Evolutionary conservation across 2,113 vertebrate species (phyloP).

Genomic region (Callionymus lyra): DNA sequence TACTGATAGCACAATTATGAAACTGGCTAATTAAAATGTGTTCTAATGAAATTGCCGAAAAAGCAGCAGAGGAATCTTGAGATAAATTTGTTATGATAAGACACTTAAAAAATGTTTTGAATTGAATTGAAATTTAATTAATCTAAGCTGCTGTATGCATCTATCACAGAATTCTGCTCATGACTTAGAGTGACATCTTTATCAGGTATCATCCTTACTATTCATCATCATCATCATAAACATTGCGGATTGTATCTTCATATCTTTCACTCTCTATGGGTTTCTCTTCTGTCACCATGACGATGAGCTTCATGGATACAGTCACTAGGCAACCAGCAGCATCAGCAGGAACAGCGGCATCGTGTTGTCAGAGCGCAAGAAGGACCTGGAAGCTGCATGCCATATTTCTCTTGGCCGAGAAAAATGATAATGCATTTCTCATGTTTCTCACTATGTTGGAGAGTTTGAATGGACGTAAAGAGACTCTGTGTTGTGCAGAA

Average conservation of each 20-base stretch:
- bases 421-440: slow-evolving; percentile 29
- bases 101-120: too few relatives aligned
- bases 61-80: too few relatives aligned
- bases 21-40: too few relatives aligned
- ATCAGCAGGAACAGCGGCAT: slow-evolving; percentile 45
- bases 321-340: slow-evolving; percentile 63
- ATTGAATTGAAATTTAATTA: too few relatives aligned
- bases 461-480: slow-evolving; percentile 13
- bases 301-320: slow-evolving; percentile 52
- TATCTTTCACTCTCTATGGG: slow-evolving; percentile 35
- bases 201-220: background rate
- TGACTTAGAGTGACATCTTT: slow-evolving; percentile 5
- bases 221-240: slow-evolving; percentile 2
- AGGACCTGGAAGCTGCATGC: slow-evolving; percentile 15
- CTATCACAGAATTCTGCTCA: background rate
- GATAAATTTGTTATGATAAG: too few relatives aligned
- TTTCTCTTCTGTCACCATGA: slow-evolving; percentile 56
- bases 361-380: slow-evolving; percentile 33
- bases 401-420: slow-evolving; percentile 24
- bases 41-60: too few relatives aligned
- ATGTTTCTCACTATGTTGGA: slow-evolving; percentile 2
- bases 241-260: background rate
- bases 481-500: background rate
- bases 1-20: too few relatives aligned
- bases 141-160: background rate